phyloP scores from a whole-genome alignment of 2,888 invertebrate species.

The Drosophila ezoana region DNA sequence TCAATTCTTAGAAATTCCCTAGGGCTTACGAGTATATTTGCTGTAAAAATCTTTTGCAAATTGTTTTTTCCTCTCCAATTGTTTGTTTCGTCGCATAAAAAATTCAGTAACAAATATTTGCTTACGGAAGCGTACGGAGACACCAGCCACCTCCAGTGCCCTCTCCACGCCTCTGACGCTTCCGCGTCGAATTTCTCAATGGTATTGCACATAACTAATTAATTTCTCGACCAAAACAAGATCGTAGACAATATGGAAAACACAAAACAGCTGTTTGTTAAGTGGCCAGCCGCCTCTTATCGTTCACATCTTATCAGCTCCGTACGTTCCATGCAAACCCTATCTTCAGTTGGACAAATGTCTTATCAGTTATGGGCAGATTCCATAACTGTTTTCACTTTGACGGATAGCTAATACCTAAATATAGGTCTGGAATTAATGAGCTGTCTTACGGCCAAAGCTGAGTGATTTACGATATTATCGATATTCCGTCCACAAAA shows the following conservation, averaged over 20 bases:
- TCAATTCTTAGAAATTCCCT: constrained; percentile 3
- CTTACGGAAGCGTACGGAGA: constrained; percentile 57
- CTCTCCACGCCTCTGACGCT: constrained; percentile 36
- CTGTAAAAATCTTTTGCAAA: constrained; percentile 50
- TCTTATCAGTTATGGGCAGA: constrained; percentile 23
- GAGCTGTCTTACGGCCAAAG: background rate
- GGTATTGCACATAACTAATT: constrained; percentile 37
- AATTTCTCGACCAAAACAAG: constrained; percentile 35
- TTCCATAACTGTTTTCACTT: constrained; percentile 20
- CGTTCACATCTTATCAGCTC: constrained; percentile 49
- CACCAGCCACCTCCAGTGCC: constrained; percentile 32
- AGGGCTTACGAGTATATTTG: constrained; percentile 9
- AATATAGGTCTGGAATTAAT: constrained; percentile 4
- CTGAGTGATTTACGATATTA: constrained; percentile 2
- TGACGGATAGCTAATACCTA: constrained; percentile 1
- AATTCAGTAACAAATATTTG: constrained; percentile 60
- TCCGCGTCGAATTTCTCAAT: constrained; percentile 44
- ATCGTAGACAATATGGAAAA: background rate
- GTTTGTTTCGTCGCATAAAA: constrained; percentile 56
- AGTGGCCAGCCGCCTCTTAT: constrained; percentile 35
- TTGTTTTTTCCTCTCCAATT: constrained; percentile 71
- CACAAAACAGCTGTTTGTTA: constrained; percentile 44
- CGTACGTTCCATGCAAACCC: constrained; percentile 3
- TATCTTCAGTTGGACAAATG: constrained; percentile 19
- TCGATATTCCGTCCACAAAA: background rate